Evolutionary conservation across 37 sponge, comb jelly and placozoan genomes (phyloP).

Genomic region (Halichondria panicea): DNA sequence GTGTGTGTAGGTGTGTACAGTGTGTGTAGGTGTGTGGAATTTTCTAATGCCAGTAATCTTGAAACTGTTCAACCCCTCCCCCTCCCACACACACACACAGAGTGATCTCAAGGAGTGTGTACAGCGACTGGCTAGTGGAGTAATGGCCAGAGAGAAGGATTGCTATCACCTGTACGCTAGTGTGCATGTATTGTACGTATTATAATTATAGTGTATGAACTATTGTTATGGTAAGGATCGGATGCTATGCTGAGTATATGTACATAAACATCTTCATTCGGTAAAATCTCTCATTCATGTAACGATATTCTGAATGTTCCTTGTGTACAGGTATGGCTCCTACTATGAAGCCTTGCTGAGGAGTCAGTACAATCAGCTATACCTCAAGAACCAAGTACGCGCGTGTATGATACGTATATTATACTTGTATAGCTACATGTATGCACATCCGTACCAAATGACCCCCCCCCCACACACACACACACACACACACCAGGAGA

Average conservation of each 20-base stretch:
- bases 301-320: neutral
- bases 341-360: constrained; percentile 62
- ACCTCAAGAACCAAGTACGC: constrained; percentile 39
- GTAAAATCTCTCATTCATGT: neutral
- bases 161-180: constrained; percentile 55
- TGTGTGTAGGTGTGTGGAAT: too few relatives aligned
- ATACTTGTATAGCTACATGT: too few relatives aligned
- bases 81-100: too few relatives aligned
- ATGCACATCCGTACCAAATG: too few relatives aligned
- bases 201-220: neutral
- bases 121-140: constrained; percentile 26
- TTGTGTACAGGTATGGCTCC: constrained; percentile 53
- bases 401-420: too few relatives aligned
- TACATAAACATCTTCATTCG: too few relatives aligned
- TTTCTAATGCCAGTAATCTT: too few relatives aligned
- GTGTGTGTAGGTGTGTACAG: too few relatives aligned
- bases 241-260: neutral
- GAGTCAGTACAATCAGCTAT: constrained; percentile 62
- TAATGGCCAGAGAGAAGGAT: constrained; percentile 74
- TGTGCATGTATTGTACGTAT: neutral
- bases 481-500: too few relatives aligned
- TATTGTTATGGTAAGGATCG: neutral
- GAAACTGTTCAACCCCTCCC: too few relatives aligned
- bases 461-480: too few relatives aligned
- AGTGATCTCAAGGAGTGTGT: constrained; percentile 39